Conservation (phyloP, 2,888 invertebrate species). For the Cetonia aurata region DNA sequence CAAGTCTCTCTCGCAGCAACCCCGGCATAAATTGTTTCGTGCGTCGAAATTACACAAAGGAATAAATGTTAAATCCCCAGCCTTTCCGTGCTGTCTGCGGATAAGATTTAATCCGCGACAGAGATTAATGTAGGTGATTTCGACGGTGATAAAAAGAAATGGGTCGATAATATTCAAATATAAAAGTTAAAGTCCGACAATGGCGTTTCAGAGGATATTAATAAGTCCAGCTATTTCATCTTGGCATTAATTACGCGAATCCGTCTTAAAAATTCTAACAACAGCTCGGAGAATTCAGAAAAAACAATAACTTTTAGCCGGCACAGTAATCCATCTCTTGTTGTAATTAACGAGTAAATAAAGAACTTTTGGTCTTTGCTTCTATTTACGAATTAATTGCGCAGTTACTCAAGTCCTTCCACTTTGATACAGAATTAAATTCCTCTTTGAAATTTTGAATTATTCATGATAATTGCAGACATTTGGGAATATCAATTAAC, state of each 20-base stretch:
- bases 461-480: too few species aligned
- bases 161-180: slow-evolving; percentile 12
- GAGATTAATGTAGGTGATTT: slow-evolving; percentile 17
- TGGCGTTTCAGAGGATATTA: background rate
- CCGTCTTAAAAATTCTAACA: too few species aligned
- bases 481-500: too few species aligned
- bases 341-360: too few species aligned
- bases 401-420: too few species aligned
- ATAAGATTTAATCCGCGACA: slow-evolving; percentile 20
- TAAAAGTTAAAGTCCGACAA: slow-evolving; percentile 7
- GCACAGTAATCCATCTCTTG: too few species aligned
- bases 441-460: too few species aligned
- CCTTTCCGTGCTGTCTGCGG: slow-evolving; percentile 6
- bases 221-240: too few species aligned
- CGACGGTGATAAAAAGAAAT: background rate
- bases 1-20: background rate
- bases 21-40: slow-evolving; percentile 16
- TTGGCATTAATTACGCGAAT: background rate
- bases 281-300: slow-evolving; percentile 6
- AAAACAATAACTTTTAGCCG: background rate
- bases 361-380: too few species aligned
- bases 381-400: too few species aligned
- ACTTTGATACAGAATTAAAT: too few species aligned
- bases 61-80: slow-evolving; percentile 11
- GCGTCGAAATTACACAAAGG: slow-evolving; percentile 16